phyloP scores from a whole-genome alignment of 2,797 vertebrate genomes.

The Pangasius krempfi region DNA sequence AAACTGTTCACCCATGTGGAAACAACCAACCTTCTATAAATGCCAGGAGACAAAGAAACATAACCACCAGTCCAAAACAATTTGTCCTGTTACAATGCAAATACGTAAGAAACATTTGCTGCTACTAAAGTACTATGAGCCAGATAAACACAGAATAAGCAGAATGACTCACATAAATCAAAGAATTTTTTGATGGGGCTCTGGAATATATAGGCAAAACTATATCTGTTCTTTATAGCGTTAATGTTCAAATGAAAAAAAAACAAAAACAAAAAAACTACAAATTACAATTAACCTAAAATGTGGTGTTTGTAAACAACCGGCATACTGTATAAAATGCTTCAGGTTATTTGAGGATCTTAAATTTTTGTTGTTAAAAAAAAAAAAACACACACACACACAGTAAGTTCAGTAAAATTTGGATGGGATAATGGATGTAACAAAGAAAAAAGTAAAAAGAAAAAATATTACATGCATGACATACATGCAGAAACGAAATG shows the following conservation, averaged over 20 bases:
- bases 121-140: too few relatives aligned
- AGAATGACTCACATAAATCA: neutral
- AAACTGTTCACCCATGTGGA: constrained; percentile 19
- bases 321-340: neutral
- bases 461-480: neutral
- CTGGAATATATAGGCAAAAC: neutral
- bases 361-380: too few relatives aligned
- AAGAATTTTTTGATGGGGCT: neutral
- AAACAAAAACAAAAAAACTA: neutral
- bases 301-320: neutral
- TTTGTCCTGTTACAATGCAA: neutral
- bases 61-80: neutral
- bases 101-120: neutral
- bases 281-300: neutral
- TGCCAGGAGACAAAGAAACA: neutral
- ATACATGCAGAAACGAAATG: neutral
- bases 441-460: neutral
- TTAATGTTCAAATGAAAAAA: neutral
- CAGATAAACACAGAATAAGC: neutral
- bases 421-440: neutral
- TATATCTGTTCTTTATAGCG: neutral
- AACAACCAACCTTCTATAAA: neutral
- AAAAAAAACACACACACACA: neutral
- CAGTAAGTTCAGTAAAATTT: neutral
- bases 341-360: neutral